These are phyloP conservation scores for Musca vetustissima DNA, from an alignment of 1,140 invertebrate species.

Conservation along the genomic window DNA sequence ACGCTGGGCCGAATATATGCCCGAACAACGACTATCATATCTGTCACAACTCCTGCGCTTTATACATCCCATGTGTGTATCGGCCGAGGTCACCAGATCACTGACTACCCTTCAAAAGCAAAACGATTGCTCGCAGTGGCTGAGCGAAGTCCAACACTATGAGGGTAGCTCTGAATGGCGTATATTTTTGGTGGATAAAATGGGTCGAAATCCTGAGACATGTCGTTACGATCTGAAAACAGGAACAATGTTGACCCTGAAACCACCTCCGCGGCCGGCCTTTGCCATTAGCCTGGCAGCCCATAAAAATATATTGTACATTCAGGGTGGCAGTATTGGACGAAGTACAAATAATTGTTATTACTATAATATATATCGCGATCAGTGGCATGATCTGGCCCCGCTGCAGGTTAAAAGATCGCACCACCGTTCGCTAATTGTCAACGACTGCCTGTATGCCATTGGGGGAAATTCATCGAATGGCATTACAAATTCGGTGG, in stretches of 20 bases:
- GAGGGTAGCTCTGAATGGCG: slow-evolving; percentile 26
- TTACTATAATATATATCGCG: slow-evolving; percentile 32
- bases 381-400: slow-evolving; percentile 28
- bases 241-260: slow-evolving; percentile 12
- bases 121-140: slow-evolving; percentile 23
- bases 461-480: slow-evolving; percentile 29
- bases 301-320: slow-evolving; percentile 29
- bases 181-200: slow-evolving; percentile 35
- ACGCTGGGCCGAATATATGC: slow-evolving; percentile 28
- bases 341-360: slow-evolving; percentile 23
- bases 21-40: slow-evolving; percentile 14
- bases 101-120: slow-evolving; percentile 14
- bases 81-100: slow-evolving; percentile 16
- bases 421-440: slow-evolving; percentile 29
- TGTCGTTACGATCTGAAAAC: slow-evolving; percentile 24
- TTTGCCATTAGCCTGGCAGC: slow-evolving; percentile 30
- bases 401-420: slow-evolving; percentile 26
- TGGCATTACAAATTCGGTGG: slow-evolving; percentile 24
- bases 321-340: slow-evolving; percentile 29
- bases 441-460: slow-evolving; percentile 28
- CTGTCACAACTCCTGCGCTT: slow-evolving; percentile 18
- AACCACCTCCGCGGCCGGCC: slow-evolving; percentile 25
- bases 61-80: slow-evolving; percentile 30
- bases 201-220: slow-evolving; percentile 27
- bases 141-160: slow-evolving; percentile 22